These are phyloP conservation scores for Diadophis punctatus DNA, from an alignment of 2,113 vertebrate species.

Conservation along the genomic window DNA sequence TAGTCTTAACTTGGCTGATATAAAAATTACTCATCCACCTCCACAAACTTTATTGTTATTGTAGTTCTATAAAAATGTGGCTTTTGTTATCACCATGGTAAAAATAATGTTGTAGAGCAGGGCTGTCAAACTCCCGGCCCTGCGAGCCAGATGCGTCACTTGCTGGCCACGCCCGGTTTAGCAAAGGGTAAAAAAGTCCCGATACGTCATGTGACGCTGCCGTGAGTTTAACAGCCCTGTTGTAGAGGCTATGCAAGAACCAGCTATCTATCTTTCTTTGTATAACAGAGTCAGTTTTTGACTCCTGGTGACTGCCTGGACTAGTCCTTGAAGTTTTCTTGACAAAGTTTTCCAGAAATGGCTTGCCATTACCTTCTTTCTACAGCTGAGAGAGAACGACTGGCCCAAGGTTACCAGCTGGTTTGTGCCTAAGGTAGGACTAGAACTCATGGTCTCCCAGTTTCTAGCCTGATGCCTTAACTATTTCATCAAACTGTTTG, in stretches of 20 bases:
- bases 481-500: neutral
- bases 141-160: no score
- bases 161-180: no score
- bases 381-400: neutral
- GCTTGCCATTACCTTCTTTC: neutral
- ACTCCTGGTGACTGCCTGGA: neutral
- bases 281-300: neutral
- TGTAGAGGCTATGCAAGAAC: neutral
- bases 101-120: neutral
- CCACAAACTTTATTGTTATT: neutral
- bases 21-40: neutral
- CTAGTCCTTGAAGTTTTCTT: neutral
- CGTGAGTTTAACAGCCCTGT: no score
- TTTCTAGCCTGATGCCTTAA: neutral
- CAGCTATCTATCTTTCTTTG: neutral
- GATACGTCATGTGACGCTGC: no score
- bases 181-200: no score
- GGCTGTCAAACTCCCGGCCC: neutral
- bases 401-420: neutral
- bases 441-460: neutral
- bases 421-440: neutral
- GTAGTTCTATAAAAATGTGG: neutral
- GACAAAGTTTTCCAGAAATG: neutral
- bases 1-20: neutral
- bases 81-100: neutral